A percentile compares a stretch with the other conserved stretches of the same genome.
Conservation (phyloP, 2,888 invertebrate genomes). For the Hydraecia micacea region DNA sequence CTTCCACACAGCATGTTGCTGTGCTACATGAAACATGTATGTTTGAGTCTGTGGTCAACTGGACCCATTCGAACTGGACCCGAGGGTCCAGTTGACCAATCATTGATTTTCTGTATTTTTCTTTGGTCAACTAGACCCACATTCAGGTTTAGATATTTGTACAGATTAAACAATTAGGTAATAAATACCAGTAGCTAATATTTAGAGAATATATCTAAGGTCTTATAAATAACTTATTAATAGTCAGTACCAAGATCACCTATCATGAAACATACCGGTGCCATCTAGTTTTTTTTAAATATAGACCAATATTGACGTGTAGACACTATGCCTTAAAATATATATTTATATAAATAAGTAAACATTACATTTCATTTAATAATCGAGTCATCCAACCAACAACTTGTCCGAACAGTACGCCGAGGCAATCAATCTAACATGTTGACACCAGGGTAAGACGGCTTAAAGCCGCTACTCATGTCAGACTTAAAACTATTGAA, state of each 20-base stretch:
- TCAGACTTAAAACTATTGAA: slow-evolving; percentile 65
- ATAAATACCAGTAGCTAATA: too few relatives aligned
- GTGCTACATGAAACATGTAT: too few relatives aligned
- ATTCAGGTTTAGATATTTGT: not conserved
- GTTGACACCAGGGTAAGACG: slow-evolving; percentile 41
- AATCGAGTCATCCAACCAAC: slow-evolving; percentile 4
- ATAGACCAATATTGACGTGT: not conserved
- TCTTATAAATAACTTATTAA: not conserved
- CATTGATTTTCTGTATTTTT: too few relatives aligned
- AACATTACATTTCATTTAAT: not conserved
- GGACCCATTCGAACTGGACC: too few relatives aligned
- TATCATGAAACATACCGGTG: not conserved
- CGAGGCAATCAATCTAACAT: slow-evolving; percentile 30
- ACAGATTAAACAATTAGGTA: too few relatives aligned
- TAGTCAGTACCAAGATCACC: not conserved
- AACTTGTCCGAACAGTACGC: not conserved
- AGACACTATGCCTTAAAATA: not conserved
- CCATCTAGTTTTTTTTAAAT: not conserved
- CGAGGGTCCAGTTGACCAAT: too few relatives aligned
- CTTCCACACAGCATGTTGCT: not conserved
- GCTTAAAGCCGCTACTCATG: slow-evolving; percentile 36
- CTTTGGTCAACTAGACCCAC: too few relatives aligned
- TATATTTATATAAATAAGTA: not conserved
- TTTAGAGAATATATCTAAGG: not conserved
- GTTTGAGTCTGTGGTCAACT: too few relatives aligned